Conservation (phyloP, 2,797 vertebrate species). For the Morelia viridis region DNA sequence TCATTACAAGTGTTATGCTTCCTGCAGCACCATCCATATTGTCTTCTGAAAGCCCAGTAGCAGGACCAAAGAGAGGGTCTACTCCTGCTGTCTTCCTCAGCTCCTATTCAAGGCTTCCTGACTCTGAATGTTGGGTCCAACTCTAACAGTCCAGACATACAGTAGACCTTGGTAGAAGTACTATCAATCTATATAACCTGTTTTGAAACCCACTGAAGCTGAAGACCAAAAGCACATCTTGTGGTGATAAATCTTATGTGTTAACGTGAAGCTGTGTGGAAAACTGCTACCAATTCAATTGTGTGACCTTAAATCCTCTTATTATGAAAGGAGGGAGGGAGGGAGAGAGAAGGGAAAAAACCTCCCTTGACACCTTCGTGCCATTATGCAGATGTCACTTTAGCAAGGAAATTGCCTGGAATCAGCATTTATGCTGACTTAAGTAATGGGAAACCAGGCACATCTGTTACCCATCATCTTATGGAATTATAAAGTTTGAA, state of each 20-base stretch:
- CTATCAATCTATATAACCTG: background rate
- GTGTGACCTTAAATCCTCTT: background rate
- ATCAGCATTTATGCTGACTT: background rate
- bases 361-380: background rate
- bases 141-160: background rate
- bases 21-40: background rate
- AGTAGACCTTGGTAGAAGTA: background rate
- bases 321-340: background rate
- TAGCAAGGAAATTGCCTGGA: constrained; percentile 4
- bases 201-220: background rate
- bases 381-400: background rate
- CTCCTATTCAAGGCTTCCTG: background rate
- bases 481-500: background rate
- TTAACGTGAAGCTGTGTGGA: background rate
- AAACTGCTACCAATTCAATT: background rate
- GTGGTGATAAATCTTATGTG: background rate
- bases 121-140: background rate
- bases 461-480: background rate
- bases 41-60: background rate
- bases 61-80: too few species aligned
- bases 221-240: too few species aligned
- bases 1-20: background rate
- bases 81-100: background rate
- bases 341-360: background rate
- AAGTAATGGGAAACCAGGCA: background rate